A percentile compares a stretch with the other conserved stretches of the same genome.
These are phyloP conservation scores for Ochotona curzoniae DNA, from an alignment of 2,113 vertebrate genomes.

Conservation along the genomic window DNA sequence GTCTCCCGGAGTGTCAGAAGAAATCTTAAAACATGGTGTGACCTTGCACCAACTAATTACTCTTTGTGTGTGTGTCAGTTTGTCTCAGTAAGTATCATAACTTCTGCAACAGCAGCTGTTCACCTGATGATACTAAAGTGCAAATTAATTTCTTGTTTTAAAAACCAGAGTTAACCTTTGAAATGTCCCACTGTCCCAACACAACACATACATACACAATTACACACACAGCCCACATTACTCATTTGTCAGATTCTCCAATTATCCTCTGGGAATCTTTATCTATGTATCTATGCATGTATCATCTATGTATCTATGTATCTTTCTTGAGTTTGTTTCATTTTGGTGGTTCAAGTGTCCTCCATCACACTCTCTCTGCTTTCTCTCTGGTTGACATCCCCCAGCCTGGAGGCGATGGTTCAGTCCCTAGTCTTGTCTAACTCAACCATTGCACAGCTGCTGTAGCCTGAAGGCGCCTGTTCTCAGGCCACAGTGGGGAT, in stretches of 20 bases:
- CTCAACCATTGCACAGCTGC: neutral
- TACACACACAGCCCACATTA: too few relatives aligned
- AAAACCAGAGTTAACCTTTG: neutral
- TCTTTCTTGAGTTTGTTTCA: too few relatives aligned
- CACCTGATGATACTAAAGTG: neutral
- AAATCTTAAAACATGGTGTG: slow-evolving; percentile 4
- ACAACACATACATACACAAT: rapidly evolving
- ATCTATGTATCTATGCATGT: too few relatives aligned
- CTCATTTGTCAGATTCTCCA: neutral
- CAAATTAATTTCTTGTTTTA: slow-evolving; percentile 8
- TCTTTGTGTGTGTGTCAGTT: neutral
- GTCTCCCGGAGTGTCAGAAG: slow-evolving; percentile 23
- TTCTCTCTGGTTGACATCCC: neutral
- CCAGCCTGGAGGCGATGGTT: neutral
- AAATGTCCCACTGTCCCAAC: neutral
- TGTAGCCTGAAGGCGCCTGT: neutral
- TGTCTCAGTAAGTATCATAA: neutral
- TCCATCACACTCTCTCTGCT: neutral
- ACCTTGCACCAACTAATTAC: slow-evolving; percentile 34
- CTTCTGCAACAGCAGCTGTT: neutral
- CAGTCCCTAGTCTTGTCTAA: rapidly evolving
- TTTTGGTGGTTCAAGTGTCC: rapidly evolving
- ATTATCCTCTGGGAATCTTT: neutral
- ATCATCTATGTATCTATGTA: too few relatives aligned
- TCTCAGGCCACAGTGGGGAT: neutral